Evolutionary conservation across 1,140 invertebrate genomes (phyloP).

Genomic region (Mylabris phalerata): DNA sequence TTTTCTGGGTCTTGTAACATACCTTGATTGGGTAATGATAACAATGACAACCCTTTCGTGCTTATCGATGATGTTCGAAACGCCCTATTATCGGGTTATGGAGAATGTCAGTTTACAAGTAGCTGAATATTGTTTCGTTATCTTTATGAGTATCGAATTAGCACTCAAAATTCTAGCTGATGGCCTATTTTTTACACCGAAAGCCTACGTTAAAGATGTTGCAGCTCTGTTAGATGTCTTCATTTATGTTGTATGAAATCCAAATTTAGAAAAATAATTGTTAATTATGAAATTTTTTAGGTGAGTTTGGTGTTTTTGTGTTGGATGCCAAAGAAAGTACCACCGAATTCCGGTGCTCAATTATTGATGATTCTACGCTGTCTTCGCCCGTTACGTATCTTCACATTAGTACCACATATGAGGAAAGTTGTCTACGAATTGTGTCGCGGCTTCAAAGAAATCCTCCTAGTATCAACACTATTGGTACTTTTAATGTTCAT

Average conservation of each 20-base stretch:
- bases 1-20: constrained; percentile 94
- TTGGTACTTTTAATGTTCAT: constrained; percentile 98
- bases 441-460: constrained; percentile 99
- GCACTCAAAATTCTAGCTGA: constrained; percentile 94
- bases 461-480: constrained; percentile 92
- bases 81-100: constrained; percentile 80
- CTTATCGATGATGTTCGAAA: constrained; percentile 99
- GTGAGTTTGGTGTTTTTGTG: constrained; percentile 90
- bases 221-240: constrained; percentile 95
- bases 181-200: constrained; percentile 97
- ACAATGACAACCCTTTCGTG: constrained; percentile 95
- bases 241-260: constrained; percentile 81
- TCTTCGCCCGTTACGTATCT: constrained; percentile 91
- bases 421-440: constrained; percentile 98
- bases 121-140: constrained; percentile 96
- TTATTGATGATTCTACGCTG: constrained; percentile 94
- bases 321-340: constrained; percentile 92
- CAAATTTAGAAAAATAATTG: neutral
- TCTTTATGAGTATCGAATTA: constrained; percentile 96
- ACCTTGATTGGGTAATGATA: constrained; percentile 99
- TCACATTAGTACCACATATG: constrained; percentile 98
- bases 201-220: constrained; percentile 96
- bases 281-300: constrained; percentile 41
- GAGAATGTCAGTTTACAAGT: constrained; percentile 80
- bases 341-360: constrained; percentile 87